Base-by-base conservation (phyloP, 2,113 vertebrate genomes). In the Girardinichthys multiradiatus region DNA sequence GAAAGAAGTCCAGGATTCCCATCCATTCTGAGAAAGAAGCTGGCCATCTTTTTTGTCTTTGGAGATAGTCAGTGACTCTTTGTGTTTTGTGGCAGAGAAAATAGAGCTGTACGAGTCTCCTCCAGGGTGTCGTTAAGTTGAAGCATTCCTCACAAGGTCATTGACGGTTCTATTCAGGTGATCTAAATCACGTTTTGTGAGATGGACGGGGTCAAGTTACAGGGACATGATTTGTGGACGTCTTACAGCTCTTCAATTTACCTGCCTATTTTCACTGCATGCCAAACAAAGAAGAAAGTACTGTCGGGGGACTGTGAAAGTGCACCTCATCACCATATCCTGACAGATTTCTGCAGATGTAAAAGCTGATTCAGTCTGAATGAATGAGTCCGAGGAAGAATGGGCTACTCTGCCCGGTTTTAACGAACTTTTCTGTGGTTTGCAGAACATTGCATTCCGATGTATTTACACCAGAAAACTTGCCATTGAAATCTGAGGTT, bases 141-240 rank as follows among this genome's bases (percentile, higher is more conserved):
- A 82, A 77, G 77, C 68, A 35, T 85, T 73, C 60, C 76, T 76
- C 77, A 65, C 87, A 89, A 88, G 85, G 90, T 88, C 79, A 58
- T 77, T 60, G 69, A 70, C 28, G 2, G 70, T 70, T 64, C 57
- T 59, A 5, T 68, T 28, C 30, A 35, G 71, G 72, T 45, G 12
- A 57, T 21, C 80, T 89, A 87, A 88, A 89, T 90, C 83, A 79
- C 54, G 21, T 68, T 54, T 67, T 28, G 73, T 29, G 39, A 68
- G 72, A 82, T 59, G 31, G 78, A 85, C 27, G n/a, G 14, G 64
- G 15, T 17, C 42, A 72, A 31, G 68, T 54, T 76, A 60, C 2
- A 33, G 62, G 77, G 73, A 45, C n/a, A 19, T 80, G 77, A 87
- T 76, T 4, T 82, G 66, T 33, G 62, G 65, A 69, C n/a, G 57